Percentiles rank a stretch among this genome's conserved stretches.
phyloP scores from a whole-genome alignment of 2,888 invertebrate species.

The Proisotoma minuta region DNA sequence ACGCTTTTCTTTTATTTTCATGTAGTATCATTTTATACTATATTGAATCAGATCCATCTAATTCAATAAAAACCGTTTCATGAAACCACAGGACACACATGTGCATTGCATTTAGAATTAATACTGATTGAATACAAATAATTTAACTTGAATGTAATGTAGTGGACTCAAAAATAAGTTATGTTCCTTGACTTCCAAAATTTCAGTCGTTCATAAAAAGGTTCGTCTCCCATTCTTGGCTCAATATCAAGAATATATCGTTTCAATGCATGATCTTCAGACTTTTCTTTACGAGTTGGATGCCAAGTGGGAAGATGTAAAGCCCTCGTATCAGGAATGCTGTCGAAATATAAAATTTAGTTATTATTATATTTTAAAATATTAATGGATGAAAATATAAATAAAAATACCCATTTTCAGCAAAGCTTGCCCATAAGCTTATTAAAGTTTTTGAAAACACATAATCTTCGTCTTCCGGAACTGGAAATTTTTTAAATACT shows the following conservation, averaged over 20 bases:
- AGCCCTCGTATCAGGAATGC: slow-evolving; percentile 16
- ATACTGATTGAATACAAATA: too few species aligned
- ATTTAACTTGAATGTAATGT: too few species aligned
- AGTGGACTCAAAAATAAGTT: slow-evolving; percentile 24
- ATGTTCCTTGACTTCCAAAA: slow-evolving; percentile 39
- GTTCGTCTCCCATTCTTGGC: slow-evolving; percentile 35
- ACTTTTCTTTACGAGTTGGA: slow-evolving; percentile 1
- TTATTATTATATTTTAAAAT: slow-evolving; percentile 3
- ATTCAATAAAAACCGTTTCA: too few species aligned
- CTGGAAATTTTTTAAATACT: too few species aligned
- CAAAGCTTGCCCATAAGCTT: slow-evolving; percentile 33
- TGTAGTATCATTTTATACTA: too few species aligned
- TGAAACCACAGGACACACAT: too few species aligned
- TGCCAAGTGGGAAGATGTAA: slow-evolving; percentile 19
- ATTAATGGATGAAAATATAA: not conserved
- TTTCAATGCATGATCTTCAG: slow-evolving; percentile 22
- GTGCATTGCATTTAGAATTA: too few species aligned
- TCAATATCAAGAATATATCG: slow-evolving; percentile 27
- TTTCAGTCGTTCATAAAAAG: slow-evolving; percentile 34
- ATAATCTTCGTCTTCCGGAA: slow-evolving; percentile 31
- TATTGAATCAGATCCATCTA: too few species aligned
- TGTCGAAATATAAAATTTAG: slow-evolving; percentile 3
- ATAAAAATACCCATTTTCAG: slow-evolving; percentile 31
- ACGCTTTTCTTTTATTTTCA: too few species aligned
- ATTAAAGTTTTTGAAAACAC: slow-evolving; percentile 29